Evolutionary conservation across 1,140 invertebrate genomes (phyloP), one percentile per base, ranked within the genome.

Genomic region (Trichonephila inaurata): DNA sequence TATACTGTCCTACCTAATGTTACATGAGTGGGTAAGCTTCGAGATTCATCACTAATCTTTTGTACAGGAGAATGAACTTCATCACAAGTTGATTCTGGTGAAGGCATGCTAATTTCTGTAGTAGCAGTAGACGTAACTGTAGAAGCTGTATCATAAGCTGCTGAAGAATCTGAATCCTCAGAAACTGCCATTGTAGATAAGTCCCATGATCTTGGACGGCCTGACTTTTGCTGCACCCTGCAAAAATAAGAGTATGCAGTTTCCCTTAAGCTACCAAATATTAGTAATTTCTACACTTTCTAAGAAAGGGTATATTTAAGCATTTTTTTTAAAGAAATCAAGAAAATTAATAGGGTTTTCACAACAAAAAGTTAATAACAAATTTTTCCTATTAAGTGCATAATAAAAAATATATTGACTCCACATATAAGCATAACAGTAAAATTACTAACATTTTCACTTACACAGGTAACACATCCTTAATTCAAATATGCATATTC

Each of bases 141-240:
- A 86, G 97, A 98, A 1, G 97, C 97, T 2, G 97, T 98, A 86
- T 94, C 95, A 95, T 97, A 98, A 18, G 98, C 95, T 28, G 95
- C 95, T 18, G 98, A 98, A 5, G 97, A 97, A 93, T 97, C 97
- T 0, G 98, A 98, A 95, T 98, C 98, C 1, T 98, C 98, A 0
- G 98, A 98, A 97, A 95, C 98, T 98, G 94, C 95, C 94, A 95
- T 95, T 95, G 98, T 98, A 4, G 98, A 98, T 0, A 98, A 95
- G 95, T 99, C 98, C 61, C 98, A 96, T 10, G 98, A 98, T 44
- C 98, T 96, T 0, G 98, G 98, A 60, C 98, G 96, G 10, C 97
- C 97, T 1, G 97, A 97, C 95, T 98, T 97, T 97, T 92, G 90
- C 62, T 94, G 85, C 61, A 94, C 83, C 58, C 94, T 94, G 24